These are phyloP conservation scores for Timema podura DNA, from an alignment of 2,888 invertebrate genomes.

Conservation along the genomic window DNA sequence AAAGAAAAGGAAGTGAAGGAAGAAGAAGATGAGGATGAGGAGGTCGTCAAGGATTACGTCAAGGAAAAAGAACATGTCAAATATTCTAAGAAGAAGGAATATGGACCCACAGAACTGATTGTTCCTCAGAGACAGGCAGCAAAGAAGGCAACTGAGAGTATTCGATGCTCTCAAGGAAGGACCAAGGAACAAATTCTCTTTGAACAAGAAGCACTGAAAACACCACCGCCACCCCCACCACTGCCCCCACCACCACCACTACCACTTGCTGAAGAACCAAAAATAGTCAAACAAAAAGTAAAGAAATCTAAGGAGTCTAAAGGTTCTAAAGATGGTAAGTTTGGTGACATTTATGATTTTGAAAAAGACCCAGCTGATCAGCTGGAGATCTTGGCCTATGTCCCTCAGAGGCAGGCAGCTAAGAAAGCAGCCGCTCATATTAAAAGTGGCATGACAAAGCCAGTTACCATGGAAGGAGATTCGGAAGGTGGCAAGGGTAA, in stretches of 20 bases:
- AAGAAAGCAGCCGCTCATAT: conserved; percentile 89
- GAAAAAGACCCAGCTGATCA: conserved; percentile 59
- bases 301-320: conserved; percentile 26
- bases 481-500: conserved; percentile 42
- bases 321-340: conserved; percentile 31
- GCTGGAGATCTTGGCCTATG: conserved; percentile 69
- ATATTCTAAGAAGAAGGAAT: conserved; percentile 35
- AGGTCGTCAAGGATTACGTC: conserved; percentile 45
- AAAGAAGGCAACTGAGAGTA: conserved; percentile 85
- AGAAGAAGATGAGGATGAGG: conserved; percentile 46
- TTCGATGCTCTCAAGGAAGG: conserved; percentile 53
- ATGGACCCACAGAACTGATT: conserved; percentile 72
- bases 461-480: conserved; percentile 45
- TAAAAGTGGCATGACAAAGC: conserved; percentile 66
- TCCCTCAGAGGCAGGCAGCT: conserved; percentile 85
- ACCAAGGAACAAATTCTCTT: conserved; percentile 35
- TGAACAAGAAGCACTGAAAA: conserved; percentile 31
- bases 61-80: conserved; percentile 52
- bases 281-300: conserved; percentile 27
- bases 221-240: conserved; percentile 14
- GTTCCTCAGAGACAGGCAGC: conserved; percentile 88
- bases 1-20: conserved; percentile 44
- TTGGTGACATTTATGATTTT: conserved; percentile 53
- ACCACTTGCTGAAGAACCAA: conserved; percentile 27
- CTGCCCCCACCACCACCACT: not conserved